Base-by-base conservation (phyloP, 2,113 vertebrate genomes). In the Pycnonotus jocosus region DNA sequence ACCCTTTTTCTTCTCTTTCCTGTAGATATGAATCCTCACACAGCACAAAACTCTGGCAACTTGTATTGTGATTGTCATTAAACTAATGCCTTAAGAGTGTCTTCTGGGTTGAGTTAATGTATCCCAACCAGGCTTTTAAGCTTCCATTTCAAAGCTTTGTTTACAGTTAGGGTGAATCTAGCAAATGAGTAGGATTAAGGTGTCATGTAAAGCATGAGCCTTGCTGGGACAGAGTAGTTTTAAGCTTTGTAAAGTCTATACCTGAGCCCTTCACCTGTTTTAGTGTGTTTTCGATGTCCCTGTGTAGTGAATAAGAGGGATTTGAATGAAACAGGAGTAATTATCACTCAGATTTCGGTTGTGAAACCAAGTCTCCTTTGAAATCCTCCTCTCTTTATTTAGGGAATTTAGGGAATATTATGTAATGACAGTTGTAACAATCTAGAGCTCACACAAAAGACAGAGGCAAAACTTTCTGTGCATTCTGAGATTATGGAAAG, bases 111-210 rank as follows among this genome's bases (percentile, higher is more conserved):
- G 97, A 91, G 89, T 96, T 97, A 97, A 97, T 97, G 96, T 96
- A 91, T 94, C 87, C 64, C 84, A 77, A 68, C 12, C 68, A 91
- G 68, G 74, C 92, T 93, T 92, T 95, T 96, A 96, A 97, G 95
- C 94, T 93, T 95, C 81, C 88, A 13, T 97, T 95, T 96, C 90
- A 94, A 97, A 96, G 92, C 88, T 91, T 81, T 97, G 96, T 97
- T 97, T 97, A 96, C 92, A 92, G 73, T 81, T 71, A 42, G 76
- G 86, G 87, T 96, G 96, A 97, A 97, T 96, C 94, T 94, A 95
- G 97, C 97, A 97, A 97, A 97, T 95, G 90, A 97, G 95, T 81
- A 92, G 96, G 97, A 97, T 97, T 97, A 95, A 95, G 74, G 90
- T 95, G 96, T 97, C 96, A 92, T 92, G 94, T 91, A 95, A 93